Evolutionary conservation across 2,888 invertebrate species (phyloP), one percentile per base, ranked within the genome.

Genomic region (Ariolimax columbianus): DNA sequence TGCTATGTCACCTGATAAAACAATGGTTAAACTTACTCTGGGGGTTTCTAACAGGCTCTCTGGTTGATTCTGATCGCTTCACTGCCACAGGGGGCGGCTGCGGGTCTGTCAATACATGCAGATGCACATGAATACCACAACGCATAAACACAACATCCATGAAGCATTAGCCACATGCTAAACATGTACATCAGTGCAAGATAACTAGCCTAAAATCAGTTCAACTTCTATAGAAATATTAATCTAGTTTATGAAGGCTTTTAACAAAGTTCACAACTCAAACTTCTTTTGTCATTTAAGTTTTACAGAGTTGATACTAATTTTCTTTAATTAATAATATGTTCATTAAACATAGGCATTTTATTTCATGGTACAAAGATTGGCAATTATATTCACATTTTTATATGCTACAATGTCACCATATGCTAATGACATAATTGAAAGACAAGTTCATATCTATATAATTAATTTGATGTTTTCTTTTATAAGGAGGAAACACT

Each of bases 21-120:
- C n/a, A n/a, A 47, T 14, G 75, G 26, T 38, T 14, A 30, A 70
- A 91, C 92, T 91, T 90, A 91, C 92, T 87, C 87, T 90, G 89
- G 36, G 91, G 91, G 87, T 88, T 90, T 88, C 89, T 90, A 55
- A 89, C 89, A 59, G 92, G 92, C 68, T 91, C 89, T 86, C 91
- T 88, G 47, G 89, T 90, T n/a, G 92, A 92, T 78, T 91, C 91
- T 33, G 91, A 89, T 77, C 92, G 86, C 81, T 84, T 86, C 55
- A 88, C 80, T n/a, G 86, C 68, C 33, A 70, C 83, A 43, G 77
- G 40, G 33, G 80, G 59, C 1, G 79, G 51, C 51, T 86, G 59
- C 1, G 79, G 51, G 43, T 86, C 86, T 88, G 88, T 84, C 55
- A 82, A 82, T 73, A 87, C 86, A 86, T 83, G 86, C 83, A 83